These are phyloP conservation scores for Drosophila subobscura DNA, from an alignment of 1,140 invertebrate species.

Conservation along the genomic window DNA sequence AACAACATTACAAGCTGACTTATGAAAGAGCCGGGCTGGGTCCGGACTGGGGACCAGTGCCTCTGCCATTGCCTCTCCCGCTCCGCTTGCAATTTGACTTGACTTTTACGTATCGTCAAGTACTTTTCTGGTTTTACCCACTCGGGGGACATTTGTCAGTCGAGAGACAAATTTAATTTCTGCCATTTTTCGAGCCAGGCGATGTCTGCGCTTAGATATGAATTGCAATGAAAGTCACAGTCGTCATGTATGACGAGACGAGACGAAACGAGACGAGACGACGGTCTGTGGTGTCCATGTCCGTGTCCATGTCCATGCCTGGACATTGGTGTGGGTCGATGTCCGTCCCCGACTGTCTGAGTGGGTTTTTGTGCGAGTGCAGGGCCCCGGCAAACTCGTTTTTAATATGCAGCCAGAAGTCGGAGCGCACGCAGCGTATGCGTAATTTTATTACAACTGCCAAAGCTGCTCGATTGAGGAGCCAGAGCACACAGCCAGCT, in stretches of 20 bases:
- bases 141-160: conserved; percentile 83
- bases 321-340: background rate
- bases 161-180: conserved; percentile 83
- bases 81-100: conserved; percentile 73
- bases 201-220: conserved; percentile 74
- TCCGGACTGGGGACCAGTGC: background rate
- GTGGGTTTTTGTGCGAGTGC: conserved; percentile 2
- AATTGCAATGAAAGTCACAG: conserved; percentile 80
- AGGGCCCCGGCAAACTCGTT: conserved; percentile 53
- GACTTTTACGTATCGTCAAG: conserved; percentile 83
- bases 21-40: conserved; percentile 48
- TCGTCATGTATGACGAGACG: conserved; percentile 54
- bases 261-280: too few species aligned
- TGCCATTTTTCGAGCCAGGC: conserved; percentile 55
- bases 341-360: conserved; percentile 6
- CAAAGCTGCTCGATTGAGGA: conserved; percentile 18
- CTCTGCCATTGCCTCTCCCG: background rate
- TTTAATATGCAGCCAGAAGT: conserved; percentile 65
- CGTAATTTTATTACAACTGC: conserved; percentile 77
- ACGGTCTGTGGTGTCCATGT: background rate
- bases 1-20: conserved; percentile 83
- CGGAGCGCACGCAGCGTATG: conserved; percentile 64
- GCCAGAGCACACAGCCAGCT: conserved; percentile 2
- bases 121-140: conserved; percentile 81
- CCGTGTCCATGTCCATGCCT: background rate